Base-by-base conservation (phyloP, 2,113 vertebrate genomes). In the Puntigrus tetrazona region DNA sequence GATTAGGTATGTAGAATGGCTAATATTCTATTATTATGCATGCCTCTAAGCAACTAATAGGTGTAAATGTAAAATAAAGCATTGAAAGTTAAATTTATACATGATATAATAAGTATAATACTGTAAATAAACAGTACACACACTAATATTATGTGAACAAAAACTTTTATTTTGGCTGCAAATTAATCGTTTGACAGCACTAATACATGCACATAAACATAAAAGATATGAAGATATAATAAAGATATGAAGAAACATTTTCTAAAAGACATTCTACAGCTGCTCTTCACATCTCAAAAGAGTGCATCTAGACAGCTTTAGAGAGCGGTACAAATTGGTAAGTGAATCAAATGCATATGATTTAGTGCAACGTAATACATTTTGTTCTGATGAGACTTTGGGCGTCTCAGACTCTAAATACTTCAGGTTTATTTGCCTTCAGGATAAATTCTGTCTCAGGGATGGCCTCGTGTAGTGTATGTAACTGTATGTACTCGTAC, bases 401-500 rank as follows among this genome's bases (percentile, higher is more conserved):
- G 47, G 74, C 5, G 3, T 34, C 74, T 76, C 14, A 47, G n/a
- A 50, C 43, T 75, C 20, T 7, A 18, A 69, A 8, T 3, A n/a
- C 18, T 69, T 69, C 4, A 69, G 11, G 14, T 47, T 74, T 18
- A 31, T 14, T 45, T 34, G 74, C 47, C 74, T 76, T 76, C 18
- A n/a, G 47, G 74, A 18, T 52, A 55, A 55, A n/a, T 34, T 52
- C 43, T 4, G 4, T 34, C 34, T 69, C n/a, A 45, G 70, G 7
- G 22, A 73, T 61, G 76, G 76, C 76, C n/a, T 74, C 63, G 29
- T 5, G 1, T 36, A 20, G 43, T 1, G 14, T 34, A 20, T 52
- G 78, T 73, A 55, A 67, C 31, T 84, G 79, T 79, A 65, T 85
- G 70, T 73, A 72, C 61, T 34, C 36, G 20, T 75, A 57, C 45